Evolutionary conservation across 2,888 invertebrate genomes (phyloP).

Genomic region (Sylvicola cinctus): DNA sequence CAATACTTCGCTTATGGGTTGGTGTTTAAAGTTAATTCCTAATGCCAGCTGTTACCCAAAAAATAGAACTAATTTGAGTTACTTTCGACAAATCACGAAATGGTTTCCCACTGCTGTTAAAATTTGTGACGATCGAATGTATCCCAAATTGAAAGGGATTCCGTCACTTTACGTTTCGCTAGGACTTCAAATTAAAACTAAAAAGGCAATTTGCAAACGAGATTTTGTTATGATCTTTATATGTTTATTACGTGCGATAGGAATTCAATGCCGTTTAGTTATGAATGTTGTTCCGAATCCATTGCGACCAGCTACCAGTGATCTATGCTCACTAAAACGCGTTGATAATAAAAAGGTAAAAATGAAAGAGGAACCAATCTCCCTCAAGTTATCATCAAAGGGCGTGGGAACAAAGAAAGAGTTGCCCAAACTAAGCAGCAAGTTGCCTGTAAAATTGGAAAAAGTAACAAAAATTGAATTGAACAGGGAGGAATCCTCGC

Average conservation of each 20-base stretch:
- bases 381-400: no score
- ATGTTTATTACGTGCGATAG: constrained; percentile 53
- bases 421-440: no score
- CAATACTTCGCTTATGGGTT: constrained; percentile 40
- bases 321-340: constrained; percentile 40
- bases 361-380: constrained; percentile 13
- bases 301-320: constrained; percentile 40
- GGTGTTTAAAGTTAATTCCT: constrained; percentile 52
- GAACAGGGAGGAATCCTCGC: no score
- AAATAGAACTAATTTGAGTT: constrained; percentile 47
- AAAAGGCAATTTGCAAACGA: constrained; percentile 39
- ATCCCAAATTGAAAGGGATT: constrained; percentile 29
- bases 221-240: constrained; percentile 59
- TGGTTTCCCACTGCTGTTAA: constrained; percentile 52
- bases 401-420: no score
- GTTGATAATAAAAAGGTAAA: no score
- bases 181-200: constrained; percentile 35
- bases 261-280: constrained; percentile 61
- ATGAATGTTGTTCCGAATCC: constrained; percentile 60
- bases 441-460: no score
- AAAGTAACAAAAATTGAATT: no score
- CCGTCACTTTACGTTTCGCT: constrained; percentile 29
- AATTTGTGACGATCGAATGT: constrained; percentile 33
- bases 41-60: constrained; percentile 55
- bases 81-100: constrained; percentile 52